Conservation (phyloP, 37 sponge, comb jelly and placozoan species). For the Aplysina aerophoba region DNA sequence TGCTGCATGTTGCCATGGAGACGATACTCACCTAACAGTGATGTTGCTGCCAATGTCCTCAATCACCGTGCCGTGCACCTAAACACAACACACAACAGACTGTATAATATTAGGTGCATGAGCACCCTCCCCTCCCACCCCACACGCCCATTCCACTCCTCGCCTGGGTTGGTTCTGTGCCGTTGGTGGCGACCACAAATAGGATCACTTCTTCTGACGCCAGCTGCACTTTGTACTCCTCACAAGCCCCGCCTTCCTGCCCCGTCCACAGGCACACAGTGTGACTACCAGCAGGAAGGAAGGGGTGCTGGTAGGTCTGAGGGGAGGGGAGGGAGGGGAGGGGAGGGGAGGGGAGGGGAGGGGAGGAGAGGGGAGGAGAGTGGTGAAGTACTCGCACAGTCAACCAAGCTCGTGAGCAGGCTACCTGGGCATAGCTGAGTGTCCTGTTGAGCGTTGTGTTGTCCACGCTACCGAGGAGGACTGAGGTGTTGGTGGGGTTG, state of each 20-base stretch:
- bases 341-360: not conserved
- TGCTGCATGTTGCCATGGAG: not conserved
- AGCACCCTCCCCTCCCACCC: too few relatives aligned
- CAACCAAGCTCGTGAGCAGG: too few relatives aligned
- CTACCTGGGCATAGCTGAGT: not conserved
- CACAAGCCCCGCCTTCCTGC: not conserved
- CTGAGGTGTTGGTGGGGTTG: slow-evolving; percentile 5
- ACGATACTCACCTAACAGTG: not conserved
- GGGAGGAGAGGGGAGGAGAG: not conserved
- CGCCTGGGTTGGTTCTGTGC: too few relatives aligned
- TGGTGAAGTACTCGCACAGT: not conserved
- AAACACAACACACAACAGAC: too few relatives aligned
- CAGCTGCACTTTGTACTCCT: not conserved
- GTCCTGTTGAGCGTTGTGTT: slow-evolving; percentile 11
- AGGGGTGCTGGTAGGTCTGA: not conserved
- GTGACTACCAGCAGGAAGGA: not conserved
- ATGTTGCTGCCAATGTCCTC: not conserved
- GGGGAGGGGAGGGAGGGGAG: not conserved
- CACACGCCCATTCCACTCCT: too few relatives aligned
- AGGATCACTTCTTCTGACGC: too few relatives aligned
- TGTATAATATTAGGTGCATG: too few relatives aligned
- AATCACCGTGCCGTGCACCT: not conserved
- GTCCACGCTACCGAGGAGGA: not conserved
- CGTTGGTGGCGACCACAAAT: too few relatives aligned
- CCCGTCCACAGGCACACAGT: slow-evolving; percentile 19